Percentiles rank a stretch among this genome's conserved stretches.
Evolutionary conservation across 1,140 invertebrate species (phyloP).

Genomic region (Mya arenaria): DNA sequence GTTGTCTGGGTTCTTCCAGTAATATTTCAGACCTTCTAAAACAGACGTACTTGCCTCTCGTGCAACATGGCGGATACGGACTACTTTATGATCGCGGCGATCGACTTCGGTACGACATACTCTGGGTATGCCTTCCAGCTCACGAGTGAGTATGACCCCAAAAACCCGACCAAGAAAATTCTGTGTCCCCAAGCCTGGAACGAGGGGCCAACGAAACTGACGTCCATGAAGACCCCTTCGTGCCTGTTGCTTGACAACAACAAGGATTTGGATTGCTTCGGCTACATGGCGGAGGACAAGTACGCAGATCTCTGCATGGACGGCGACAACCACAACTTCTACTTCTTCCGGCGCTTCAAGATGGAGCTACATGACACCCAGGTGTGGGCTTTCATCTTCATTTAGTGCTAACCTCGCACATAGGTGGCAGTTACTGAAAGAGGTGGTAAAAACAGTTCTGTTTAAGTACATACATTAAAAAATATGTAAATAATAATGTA

Average conservation of each 20-base stretch:
- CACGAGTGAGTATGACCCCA: background rate
- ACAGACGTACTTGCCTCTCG: too few relatives aligned
- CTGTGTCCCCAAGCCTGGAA: conserved; percentile 44
- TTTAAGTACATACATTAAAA: too few relatives aligned
- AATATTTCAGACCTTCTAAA: too few relatives aligned
- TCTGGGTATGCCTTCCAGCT: conserved; percentile 48
- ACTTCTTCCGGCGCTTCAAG: conserved; percentile 46
- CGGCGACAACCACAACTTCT: conserved; percentile 25
- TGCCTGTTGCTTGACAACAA: conserved; percentile 42
- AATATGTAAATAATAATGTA: too few relatives aligned
- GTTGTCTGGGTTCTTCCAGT: too few relatives aligned
- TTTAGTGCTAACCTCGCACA: too few relatives aligned
- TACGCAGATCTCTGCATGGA: conserved; percentile 49
- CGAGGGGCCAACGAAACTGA: conserved; percentile 6
- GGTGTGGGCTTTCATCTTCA: too few relatives aligned
- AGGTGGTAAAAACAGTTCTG: too few relatives aligned
- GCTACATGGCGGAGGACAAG: conserved; percentile 34
- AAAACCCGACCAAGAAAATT: conserved; percentile 39
- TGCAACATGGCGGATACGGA: background rate
- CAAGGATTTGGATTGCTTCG: conserved; percentile 35
- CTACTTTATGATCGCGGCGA: conserved; percentile 9
- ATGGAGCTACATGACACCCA: conserved; percentile 36
- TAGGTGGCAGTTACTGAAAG: too few relatives aligned
- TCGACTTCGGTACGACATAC: conserved; percentile 48
- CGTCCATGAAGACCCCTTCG: conserved; percentile 45